Base-by-base conservation (phyloP, 2,888 invertebrate genomes). In the Argyresthia goedartella region DNA sequence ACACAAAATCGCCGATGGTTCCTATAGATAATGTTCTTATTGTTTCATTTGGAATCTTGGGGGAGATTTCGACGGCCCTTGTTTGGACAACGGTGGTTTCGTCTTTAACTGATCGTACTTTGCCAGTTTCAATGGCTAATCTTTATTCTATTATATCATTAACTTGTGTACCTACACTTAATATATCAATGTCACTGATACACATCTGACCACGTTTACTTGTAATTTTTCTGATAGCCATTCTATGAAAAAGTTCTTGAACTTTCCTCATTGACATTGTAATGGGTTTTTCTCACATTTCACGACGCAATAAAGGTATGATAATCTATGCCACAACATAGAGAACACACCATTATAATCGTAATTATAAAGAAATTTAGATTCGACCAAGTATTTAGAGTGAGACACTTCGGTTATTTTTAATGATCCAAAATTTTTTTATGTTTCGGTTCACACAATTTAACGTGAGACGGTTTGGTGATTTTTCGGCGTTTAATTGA, bases 401-500 rank as follows among this genome's bases (percentile, higher is more conserved):
- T 58, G 57, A 57, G 59, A 55, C 56, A 55, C 57, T 56, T 58
- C 54, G 59, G 59, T 58, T 60, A 59, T 62, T 59, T 63, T 63
- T 62, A 63, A 62, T 60, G 59, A 59, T 63, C 56, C 57, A 53
- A 53, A 58, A 62, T 63, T 60, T 60, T 57, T 62, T 62, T 61
- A 56, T 56, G 59, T 59, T 57, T 65, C 66, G 64, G 63, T 73
- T 73, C 67, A 65, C 69, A 67, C 69, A 64, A 65, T 59, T 59
- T 50, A 52, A 68, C 63, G 61, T 60, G 62, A 60, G 60, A 56
- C 56, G 56, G 56, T 54, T 53, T 55, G 56, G 52, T 59, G 58
- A 60, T 68, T 64, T 71, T 60, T 59, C 55, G 61, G 61, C 58
- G 60, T 67, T 64, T 66, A 71, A 73, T 71, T 70, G 71, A 71